Evolutionary conservation across 2,888 invertebrate species (phyloP).

Genomic region (Hirudinaria manillensis): DNA sequence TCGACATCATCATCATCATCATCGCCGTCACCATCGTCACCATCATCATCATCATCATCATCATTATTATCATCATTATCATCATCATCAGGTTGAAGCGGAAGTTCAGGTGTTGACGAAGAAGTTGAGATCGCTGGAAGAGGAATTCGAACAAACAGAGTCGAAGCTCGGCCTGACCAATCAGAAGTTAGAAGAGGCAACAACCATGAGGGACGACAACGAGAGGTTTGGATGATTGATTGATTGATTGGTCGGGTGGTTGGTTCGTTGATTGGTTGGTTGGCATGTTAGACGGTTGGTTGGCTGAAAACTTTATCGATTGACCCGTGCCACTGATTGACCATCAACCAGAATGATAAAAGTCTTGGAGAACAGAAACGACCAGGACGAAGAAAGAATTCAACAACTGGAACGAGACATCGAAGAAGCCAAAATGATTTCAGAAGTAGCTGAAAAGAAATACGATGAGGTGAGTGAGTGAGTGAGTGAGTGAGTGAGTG

Average conservation of each 20-base stretch:
- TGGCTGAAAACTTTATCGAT: too few relatives aligned
- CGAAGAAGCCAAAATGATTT: slow-evolving; percentile 9
- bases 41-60: not conserved
- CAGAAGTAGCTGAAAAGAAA: slow-evolving; percentile 1
- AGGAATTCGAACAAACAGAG: slow-evolving; percentile 22
- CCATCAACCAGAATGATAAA: slow-evolving; percentile 17
- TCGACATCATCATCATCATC: slow-evolving; percentile 11
- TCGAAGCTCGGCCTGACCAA: slow-evolving; percentile 9
- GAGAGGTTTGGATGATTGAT: slow-evolving; percentile 16
- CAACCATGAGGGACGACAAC: slow-evolving; percentile 14
- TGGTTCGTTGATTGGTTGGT: too few relatives aligned
- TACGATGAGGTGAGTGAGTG: slow-evolving; percentile 23
- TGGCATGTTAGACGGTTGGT: too few relatives aligned
- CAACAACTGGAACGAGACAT: slow-evolving; percentile 16
- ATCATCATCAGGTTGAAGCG: slow-evolving; percentile 21
- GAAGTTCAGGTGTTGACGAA: slow-evolving; percentile 19
- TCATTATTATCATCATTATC: not conserved
- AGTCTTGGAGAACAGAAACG: slow-evolving; percentile 24
- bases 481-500: slow-evolving; percentile 19
- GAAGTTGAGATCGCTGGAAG: slow-evolving; percentile 18
- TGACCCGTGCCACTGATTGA: too few relatives aligned
- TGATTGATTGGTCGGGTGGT: not conserved
- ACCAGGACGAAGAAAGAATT: slow-evolving; percentile 25
- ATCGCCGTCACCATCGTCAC: not conserved
- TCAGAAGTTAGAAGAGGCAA: slow-evolving; percentile 12